Conservation (phyloP, 2,888 invertebrate species). For the Pimpla rufipes region DNA sequence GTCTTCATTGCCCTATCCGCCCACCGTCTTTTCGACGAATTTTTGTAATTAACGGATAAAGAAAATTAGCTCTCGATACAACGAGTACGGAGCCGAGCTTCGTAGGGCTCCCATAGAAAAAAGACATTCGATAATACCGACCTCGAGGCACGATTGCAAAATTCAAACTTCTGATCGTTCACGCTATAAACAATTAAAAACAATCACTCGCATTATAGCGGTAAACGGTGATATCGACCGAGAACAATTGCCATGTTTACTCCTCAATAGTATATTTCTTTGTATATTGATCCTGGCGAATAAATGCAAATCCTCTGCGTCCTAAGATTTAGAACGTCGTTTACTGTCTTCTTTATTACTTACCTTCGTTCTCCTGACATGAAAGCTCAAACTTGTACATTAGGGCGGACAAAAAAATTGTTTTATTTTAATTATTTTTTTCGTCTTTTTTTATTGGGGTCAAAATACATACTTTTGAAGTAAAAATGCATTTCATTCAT, state of each 20-base stretch:
- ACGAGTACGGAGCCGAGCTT: constrained; percentile 14
- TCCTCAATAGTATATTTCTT: constrained; percentile 72
- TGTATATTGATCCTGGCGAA: constrained; percentile 75
- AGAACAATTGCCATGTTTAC: constrained; percentile 66
- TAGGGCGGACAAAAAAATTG: too few species aligned
- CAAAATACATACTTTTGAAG: too few species aligned
- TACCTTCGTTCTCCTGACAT: not conserved
- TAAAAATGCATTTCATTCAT: too few species aligned
- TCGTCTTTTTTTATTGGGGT: too few species aligned
- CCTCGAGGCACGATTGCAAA: constrained; percentile 26
- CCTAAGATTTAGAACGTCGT: constrained; percentile 56
- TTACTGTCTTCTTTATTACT: not conserved
- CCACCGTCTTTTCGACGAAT: constrained; percentile 41
- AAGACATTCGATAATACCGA: constrained; percentile 23
- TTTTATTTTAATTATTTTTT: too few species aligned
- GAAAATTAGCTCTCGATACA: constrained; percentile 46
- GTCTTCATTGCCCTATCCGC: constrained; percentile 32
- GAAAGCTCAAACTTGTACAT: too few species aligned
- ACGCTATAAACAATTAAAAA: constrained; percentile 39
- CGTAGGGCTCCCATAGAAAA: constrained; percentile 20
- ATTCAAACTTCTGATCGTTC: constrained; percentile 49
- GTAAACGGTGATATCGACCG: constrained; percentile 57
- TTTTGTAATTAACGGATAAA: constrained; percentile 38
- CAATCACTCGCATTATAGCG: constrained; percentile 48
- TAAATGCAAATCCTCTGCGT: constrained; percentile 73